These are phyloP conservation scores for Anthonomus grandis DNA, from an alignment of 1,140 invertebrate species.

Conservation along the genomic window DNA sequence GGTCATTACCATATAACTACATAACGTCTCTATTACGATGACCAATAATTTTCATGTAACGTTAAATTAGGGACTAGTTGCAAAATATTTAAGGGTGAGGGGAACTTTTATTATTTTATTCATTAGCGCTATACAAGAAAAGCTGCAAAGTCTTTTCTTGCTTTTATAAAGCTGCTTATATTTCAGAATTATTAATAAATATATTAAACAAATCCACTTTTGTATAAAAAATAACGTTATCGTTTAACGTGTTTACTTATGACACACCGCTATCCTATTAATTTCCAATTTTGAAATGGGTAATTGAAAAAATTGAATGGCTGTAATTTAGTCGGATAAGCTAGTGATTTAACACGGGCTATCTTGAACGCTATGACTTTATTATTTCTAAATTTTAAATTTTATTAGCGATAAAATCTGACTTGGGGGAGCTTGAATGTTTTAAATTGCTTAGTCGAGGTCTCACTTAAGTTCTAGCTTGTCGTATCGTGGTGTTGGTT, in stretches of 20 bases:
- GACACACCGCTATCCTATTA: not conserved
- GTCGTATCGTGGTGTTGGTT: too few species aligned
- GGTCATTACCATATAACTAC: constrained; percentile 10
- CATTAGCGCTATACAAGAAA: not conserved
- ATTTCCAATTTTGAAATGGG: not conserved
- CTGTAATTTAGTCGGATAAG: not conserved
- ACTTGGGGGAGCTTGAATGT: too few species aligned
- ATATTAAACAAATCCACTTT: not conserved
- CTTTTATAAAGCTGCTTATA: not conserved
- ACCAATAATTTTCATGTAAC: not conserved
- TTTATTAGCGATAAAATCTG: constrained; percentile 3
- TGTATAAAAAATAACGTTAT: not conserved
- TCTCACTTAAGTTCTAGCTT: too few species aligned
- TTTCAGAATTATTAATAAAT: not conserved
- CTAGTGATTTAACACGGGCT: not conserved
- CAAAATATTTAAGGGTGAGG: too few species aligned
- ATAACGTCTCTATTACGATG: constrained; percentile 12
- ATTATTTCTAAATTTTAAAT: not conserved
- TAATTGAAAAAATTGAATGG: constrained; percentile 4
- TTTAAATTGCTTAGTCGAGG: too few species aligned
- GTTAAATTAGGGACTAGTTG: too few species aligned
- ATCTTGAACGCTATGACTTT: constrained; percentile 1
- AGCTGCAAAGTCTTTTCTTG: not conserved
- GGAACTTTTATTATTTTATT: not conserved
- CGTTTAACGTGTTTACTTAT: not conserved